phyloP scores from a whole-genome alignment of 2,113 vertebrate genomes.

The Natator depressus region DNA sequence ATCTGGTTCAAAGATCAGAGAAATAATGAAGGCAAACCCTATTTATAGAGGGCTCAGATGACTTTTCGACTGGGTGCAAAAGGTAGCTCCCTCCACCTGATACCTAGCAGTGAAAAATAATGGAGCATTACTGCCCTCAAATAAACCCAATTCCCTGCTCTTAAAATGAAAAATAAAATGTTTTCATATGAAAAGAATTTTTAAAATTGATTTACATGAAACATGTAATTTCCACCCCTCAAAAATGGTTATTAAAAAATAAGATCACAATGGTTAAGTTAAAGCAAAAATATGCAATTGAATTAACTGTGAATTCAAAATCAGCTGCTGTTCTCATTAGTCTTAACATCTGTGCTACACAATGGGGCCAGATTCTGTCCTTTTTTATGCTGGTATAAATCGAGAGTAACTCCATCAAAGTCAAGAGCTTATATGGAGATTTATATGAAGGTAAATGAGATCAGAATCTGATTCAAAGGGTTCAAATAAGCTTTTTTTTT shows the following conservation, averaged over 20 bases:
- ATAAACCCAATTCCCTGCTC: background rate
- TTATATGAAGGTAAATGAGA: slow-evolving; percentile 20
- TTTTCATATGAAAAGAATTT: background rate
- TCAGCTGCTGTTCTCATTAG: slow-evolving; percentile 42
- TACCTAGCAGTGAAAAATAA: slow-evolving; percentile 20
- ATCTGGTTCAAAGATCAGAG: background rate
- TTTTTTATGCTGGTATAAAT: background rate
- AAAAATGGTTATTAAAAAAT: slow-evolving; percentile 49
- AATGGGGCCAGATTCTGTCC: background rate
- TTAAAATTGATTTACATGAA: slow-evolving; percentile 42
- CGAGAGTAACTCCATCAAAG: background rate
- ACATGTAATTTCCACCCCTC: slow-evolving; percentile 18
- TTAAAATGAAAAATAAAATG: background rate
- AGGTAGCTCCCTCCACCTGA: background rate
- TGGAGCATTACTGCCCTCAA: background rate
- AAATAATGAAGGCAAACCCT: background rate
- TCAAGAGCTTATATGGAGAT: background rate
- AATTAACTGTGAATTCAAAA: slow-evolving; percentile 39
- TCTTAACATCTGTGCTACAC: background rate
- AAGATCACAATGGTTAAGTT: slow-evolving; percentile 40
- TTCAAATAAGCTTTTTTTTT: background rate
- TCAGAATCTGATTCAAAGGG: slow-evolving; percentile 11
- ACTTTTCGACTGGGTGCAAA: background rate
- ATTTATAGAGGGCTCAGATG: background rate
- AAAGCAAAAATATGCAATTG: slow-evolving; percentile 34